A percentile compares a stretch with the other conserved stretches of the same genome.
phyloP scores from a whole-genome alignment of 2,113 vertebrate genomes.

The Microcebus tavaratra region DNA sequence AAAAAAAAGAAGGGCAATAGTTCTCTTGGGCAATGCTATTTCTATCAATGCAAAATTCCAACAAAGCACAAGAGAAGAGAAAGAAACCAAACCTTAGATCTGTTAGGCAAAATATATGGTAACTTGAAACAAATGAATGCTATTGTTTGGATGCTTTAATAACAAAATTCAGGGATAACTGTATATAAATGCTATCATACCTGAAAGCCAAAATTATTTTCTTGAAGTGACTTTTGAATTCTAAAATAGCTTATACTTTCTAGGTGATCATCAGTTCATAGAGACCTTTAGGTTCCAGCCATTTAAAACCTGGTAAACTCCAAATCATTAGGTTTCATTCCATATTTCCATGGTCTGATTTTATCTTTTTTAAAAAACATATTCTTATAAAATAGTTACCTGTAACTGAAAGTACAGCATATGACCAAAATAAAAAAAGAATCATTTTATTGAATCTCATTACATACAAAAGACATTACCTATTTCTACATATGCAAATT shows the following conservation, averaged over 20 bases:
- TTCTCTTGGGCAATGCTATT: not conserved
- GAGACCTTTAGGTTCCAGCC: not conserved
- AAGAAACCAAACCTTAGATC: not conserved
- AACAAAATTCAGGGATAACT: not conserved
- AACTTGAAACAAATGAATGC: not conserved
- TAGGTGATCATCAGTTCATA: not conserved
- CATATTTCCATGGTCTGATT: not conserved
- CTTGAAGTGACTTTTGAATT: slow-evolving; percentile 4
- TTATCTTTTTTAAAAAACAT: slow-evolving; percentile 13
- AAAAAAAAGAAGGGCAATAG: not conserved
- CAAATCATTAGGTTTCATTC: not conserved
- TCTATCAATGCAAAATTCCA: slow-evolving; percentile 27
- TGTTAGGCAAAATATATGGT: not conserved
- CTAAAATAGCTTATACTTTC: not conserved
- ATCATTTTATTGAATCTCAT: not conserved
- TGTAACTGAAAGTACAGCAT: not conserved
- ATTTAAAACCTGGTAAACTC: not conserved
- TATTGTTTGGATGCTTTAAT: not conserved
- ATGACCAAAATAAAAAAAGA: slow-evolving; percentile 2
- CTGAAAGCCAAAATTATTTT: slow-evolving; percentile 23
- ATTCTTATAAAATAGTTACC: not conserved
- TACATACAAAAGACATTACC: not conserved
- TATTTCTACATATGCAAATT: not conserved
- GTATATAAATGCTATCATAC: not conserved
- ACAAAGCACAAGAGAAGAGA: not conserved